These are phyloP conservation scores for Ctenopoma multispine DNA, from an alignment of 2,797 vertebrate species.

Conservation along the genomic window DNA sequence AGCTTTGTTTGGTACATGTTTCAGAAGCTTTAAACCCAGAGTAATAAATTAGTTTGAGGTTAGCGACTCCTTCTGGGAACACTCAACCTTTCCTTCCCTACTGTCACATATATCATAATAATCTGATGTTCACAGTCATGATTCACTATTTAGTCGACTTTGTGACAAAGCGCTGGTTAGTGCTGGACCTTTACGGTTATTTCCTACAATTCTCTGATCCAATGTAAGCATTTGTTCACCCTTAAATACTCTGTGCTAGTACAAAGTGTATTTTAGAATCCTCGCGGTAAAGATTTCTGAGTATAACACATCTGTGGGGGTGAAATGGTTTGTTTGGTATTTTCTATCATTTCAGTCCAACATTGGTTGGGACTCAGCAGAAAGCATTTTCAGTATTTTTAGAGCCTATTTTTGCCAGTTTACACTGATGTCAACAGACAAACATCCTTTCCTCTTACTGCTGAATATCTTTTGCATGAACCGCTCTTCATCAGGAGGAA, in stretches of 20 bases:
- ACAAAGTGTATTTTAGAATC: background rate
- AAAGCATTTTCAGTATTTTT: background rate
- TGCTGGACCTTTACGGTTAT: background rate
- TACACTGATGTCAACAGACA: background rate
- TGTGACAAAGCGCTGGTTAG: slow-evolving; percentile 38
- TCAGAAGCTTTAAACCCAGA: slow-evolving; percentile 21
- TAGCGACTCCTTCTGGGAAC: slow-evolving; percentile 54
- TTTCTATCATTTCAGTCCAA: background rate
- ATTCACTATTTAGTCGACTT: slow-evolving; percentile 18
- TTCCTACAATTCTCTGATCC: slow-evolving; percentile 12
- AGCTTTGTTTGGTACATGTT: slow-evolving; percentile 22
- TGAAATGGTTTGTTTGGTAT: background rate
- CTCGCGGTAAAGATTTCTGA: background rate
- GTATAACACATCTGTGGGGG: background rate
- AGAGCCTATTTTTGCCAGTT: background rate
- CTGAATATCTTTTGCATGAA: slow-evolving; percentile 15
- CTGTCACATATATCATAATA: slow-evolving; percentile 47
- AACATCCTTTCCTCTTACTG: slow-evolving; percentile 11
- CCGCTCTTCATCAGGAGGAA: slow-evolving; percentile 37
- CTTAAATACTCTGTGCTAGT: background rate
- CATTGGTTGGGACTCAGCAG: background rate
- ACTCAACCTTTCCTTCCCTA: slow-evolving; percentile 13
- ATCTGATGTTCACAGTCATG: slow-evolving; percentile 36
- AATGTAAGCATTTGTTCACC: background rate
- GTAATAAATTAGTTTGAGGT: slow-evolving; percentile 50